Conservation (phyloP, 2,113 vertebrate genomes). For the Brienomyrus longianalis region DNA sequence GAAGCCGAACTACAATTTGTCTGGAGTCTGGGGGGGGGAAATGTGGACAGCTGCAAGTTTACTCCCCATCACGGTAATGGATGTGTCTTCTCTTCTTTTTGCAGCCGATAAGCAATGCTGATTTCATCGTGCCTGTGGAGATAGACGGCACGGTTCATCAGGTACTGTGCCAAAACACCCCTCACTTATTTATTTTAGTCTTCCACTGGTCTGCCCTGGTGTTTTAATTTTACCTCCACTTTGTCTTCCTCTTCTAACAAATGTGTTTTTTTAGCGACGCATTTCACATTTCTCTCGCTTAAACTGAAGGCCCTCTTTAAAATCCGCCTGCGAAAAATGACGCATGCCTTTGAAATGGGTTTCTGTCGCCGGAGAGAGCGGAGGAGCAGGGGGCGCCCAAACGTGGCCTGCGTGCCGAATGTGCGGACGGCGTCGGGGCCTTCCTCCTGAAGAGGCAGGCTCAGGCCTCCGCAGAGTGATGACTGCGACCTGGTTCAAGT, state of each 20-base stretch:
- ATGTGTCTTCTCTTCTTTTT: constrained; percentile 31
- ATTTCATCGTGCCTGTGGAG: constrained; percentile 98
- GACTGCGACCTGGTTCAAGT: constrained; percentile 91
- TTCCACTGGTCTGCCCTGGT: background rate
- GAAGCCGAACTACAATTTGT: background rate
- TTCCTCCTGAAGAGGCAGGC: background rate
- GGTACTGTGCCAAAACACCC: constrained; percentile 54
- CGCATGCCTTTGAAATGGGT: background rate
- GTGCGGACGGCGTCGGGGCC: background rate
- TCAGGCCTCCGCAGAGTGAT: constrained; percentile 1
- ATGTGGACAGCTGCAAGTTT: background rate
- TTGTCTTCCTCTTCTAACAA: background rate
- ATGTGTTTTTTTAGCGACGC: background rate
- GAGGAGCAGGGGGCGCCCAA: background rate
- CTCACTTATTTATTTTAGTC: background rate
- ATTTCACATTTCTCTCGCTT: background rate
- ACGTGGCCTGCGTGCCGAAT: background rate
- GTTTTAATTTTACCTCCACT: background rate
- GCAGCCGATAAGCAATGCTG: constrained; percentile 95
- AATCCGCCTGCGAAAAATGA: background rate
- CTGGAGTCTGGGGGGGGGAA: background rate
- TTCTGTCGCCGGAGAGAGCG: background rate
- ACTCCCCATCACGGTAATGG: background rate
- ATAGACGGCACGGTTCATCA: constrained; percentile 98
- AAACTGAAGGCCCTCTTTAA: background rate